These are phyloP conservation scores for Myoxocephalus aenaeus DNA, from an alignment of 2,797 vertebrate genomes.

Conservation along the genomic window DNA sequence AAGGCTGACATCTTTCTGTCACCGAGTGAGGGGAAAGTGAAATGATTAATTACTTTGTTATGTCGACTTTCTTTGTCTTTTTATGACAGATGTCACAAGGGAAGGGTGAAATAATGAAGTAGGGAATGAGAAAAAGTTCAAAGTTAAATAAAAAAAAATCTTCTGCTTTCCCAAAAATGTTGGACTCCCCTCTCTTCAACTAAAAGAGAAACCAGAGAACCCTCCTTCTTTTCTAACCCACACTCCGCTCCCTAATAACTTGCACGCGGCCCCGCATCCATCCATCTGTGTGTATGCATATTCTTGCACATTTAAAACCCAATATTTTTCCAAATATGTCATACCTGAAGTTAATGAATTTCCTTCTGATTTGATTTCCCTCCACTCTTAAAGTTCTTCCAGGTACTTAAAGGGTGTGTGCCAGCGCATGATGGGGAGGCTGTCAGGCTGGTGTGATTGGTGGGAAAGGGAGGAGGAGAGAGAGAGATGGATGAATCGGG, in stretches of 20 bases:
- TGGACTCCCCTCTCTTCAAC: not conserved
- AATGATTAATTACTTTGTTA: not conserved
- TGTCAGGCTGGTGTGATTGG: slow-evolving; percentile 60
- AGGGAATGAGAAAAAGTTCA: not conserved
- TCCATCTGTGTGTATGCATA: not conserved
- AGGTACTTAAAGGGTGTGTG: slow-evolving; percentile 57
- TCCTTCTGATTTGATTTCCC: slow-evolving; percentile 48
- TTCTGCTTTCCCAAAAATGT: not conserved
- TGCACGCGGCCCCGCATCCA: not conserved
- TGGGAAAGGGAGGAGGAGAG: slow-evolving; percentile 40
- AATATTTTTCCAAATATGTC: slow-evolving; percentile 39
- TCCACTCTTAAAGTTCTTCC: slow-evolving; percentile 57
- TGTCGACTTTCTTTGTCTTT: not conserved
- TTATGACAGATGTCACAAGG: not conserved
- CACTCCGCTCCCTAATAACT: not conserved
- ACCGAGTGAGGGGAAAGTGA: too few species aligned
- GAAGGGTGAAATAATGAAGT: not conserved
- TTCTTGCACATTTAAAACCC: slow-evolving; percentile 2
- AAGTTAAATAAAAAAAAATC: not conserved
- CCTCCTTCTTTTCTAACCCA: not conserved
- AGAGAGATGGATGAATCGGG: slow-evolving; percentile 62
- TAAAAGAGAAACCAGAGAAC: not conserved
- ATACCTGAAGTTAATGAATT: slow-evolving; percentile 43
- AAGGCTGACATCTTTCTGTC: not conserved
- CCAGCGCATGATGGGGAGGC: slow-evolving; percentile 52